A percentile compares a stretch with the other conserved stretches of the same genome.
These are phyloP conservation scores for Formica aserva DNA, from an alignment of 2,888 invertebrate species.

Conservation along the genomic window DNA sequence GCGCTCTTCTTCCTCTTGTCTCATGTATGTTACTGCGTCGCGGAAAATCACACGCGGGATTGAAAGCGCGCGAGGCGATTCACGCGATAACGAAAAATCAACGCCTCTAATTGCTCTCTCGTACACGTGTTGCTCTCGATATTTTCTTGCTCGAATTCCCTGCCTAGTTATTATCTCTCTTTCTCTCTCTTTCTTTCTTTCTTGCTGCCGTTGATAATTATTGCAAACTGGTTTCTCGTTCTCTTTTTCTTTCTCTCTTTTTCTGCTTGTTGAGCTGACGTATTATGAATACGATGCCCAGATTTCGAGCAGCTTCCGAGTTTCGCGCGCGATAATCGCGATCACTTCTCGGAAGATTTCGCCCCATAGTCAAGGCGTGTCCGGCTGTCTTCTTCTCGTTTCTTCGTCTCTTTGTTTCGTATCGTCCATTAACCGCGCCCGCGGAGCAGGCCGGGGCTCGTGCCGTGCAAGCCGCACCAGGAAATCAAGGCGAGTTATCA, in stretches of 20 bases:
- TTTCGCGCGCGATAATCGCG: conserved; percentile 72
- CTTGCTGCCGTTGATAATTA: conserved; percentile 65
- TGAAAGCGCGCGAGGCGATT: conserved; percentile 6
- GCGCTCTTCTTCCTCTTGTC: not conserved
- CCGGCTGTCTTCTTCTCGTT: conserved; percentile 55
- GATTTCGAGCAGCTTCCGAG: conserved; percentile 68
- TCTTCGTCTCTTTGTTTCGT: conserved; percentile 67
- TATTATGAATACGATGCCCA: conserved; percentile 64
- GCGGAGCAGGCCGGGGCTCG: conserved; percentile 70
- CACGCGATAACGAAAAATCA: conserved; percentile 38
- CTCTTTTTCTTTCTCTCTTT: conserved; percentile 6
- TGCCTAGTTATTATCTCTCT: conserved; percentile 63
- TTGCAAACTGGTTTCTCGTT: conserved; percentile 43
- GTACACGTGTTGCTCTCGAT: conserved; percentile 25
- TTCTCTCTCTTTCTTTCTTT: conserved; percentile 54
- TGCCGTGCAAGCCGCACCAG: conserved; percentile 79
- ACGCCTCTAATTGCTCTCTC: conserved; percentile 34
- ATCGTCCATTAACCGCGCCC: conserved; percentile 72
- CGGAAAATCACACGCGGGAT: conserved; percentile 5
- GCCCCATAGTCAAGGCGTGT: conserved; percentile 76
- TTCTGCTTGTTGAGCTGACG: conserved; percentile 3
- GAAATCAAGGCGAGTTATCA: conserved; percentile 81
- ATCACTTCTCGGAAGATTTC: conserved; percentile 75
- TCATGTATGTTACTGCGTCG: not conserved
- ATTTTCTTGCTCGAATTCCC: conserved; percentile 63